A percentile compares a stretch with the other conserved stretches of the same genome.
These are phyloP conservation scores for Sclerurus mexicanus DNA, from an alignment of 2,113 vertebrate species.

Conservation along the genomic window DNA sequence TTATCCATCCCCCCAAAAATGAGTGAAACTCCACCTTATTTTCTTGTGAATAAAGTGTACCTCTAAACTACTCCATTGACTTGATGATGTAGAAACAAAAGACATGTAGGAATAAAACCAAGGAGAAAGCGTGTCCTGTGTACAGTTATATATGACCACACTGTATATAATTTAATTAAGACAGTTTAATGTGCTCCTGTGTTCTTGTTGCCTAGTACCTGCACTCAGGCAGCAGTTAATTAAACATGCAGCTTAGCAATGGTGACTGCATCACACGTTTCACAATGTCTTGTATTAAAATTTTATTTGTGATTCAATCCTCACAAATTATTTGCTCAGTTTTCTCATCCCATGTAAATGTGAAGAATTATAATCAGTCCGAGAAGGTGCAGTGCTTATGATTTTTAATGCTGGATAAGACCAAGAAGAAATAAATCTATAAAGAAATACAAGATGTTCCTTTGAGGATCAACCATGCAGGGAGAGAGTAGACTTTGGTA, in stretches of 20 bases:
- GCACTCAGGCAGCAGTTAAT: background rate
- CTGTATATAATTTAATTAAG: constrained; percentile 23
- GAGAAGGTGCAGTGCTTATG: background rate
- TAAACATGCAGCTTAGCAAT: constrained; percentile 19
- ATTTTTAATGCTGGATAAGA: background rate
- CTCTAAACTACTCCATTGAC: background rate
- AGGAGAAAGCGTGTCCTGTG: background rate
- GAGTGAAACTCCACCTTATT: background rate
- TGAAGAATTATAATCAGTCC: background rate
- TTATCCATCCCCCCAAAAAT: background rate
- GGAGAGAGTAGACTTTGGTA: background rate
- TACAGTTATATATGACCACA: background rate
- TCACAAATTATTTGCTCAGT: background rate
- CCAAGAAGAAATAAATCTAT: background rate
- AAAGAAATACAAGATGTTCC: background rate
- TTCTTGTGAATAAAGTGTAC: background rate
- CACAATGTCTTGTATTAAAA: background rate
- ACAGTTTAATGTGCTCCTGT: background rate
- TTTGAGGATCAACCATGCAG: background rate
- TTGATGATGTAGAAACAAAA: background rate
- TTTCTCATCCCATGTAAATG: background rate
- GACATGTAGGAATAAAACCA: background rate
- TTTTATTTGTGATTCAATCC: background rate
- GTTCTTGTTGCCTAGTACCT: constrained; percentile 36
- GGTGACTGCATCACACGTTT: background rate